A percentile compares a stretch with the other conserved stretches of the same genome.
Evolutionary conservation across 1,140 invertebrate genomes (phyloP).

Genomic region (Gonatopus flavifemur): DNA sequence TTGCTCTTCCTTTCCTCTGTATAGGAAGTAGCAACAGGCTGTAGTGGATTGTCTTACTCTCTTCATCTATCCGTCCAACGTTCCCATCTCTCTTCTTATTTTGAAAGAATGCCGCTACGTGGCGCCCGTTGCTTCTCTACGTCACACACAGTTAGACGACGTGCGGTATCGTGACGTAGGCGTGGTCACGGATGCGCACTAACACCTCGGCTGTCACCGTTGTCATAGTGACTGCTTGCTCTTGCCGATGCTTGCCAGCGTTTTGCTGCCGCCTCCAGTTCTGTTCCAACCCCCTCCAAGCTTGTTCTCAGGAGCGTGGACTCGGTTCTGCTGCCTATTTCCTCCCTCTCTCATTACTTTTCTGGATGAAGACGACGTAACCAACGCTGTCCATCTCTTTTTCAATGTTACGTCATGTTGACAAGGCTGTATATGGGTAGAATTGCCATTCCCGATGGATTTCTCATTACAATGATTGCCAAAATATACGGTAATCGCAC

Average conservation of each 20-base stretch:
- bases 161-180: conserved; percentile 53
- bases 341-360: conserved; percentile 9
- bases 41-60: too few species aligned
- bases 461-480: too few species aligned
- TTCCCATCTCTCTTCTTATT: conserved; percentile 4
- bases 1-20: too few species aligned
- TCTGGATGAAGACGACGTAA: conserved; percentile 3
- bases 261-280: conserved; percentile 39
- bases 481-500: too few species aligned
- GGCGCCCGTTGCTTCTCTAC: conserved; percentile 17
- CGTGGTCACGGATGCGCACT: conserved; percentile 57
- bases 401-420: too few species aligned
- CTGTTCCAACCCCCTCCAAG: conserved; percentile 24
- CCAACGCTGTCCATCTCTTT: conserved; percentile 1
- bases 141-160: too few species aligned
- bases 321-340: conserved; percentile 17
- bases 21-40: conserved; percentile 48
- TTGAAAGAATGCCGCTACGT: too few species aligned
- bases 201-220: conserved; percentile 56
- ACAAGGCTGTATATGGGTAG: too few species aligned
- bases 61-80: conserved; percentile 16
- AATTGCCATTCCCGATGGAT: too few species aligned
- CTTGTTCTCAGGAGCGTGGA: conserved; percentile 25
- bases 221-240: conserved; percentile 56
- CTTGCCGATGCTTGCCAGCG: conserved; percentile 44